A percentile compares a stretch with the other conserved stretches of the same genome.
Evolutionary conservation across 2,888 invertebrate genomes (phyloP).

Genomic region (Meteorus cinctellus): DNA sequence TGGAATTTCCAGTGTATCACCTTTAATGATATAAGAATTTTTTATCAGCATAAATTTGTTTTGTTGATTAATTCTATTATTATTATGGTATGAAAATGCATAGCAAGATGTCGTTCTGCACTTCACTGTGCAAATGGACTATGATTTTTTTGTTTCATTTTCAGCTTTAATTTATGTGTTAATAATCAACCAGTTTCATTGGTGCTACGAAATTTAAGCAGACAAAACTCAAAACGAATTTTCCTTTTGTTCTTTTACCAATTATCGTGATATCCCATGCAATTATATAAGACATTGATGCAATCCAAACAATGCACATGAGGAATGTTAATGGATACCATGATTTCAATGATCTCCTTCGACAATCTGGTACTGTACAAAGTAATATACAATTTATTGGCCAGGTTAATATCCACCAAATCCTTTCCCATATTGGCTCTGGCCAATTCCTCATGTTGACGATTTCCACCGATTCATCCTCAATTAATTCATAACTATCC

Average conservation of each 20-base stretch:
- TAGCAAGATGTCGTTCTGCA: too few relatives aligned
- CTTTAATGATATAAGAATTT: constrained; percentile 69
- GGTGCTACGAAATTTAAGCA: too few relatives aligned
- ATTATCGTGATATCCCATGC: constrained; percentile 90
- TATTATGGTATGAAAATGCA: too few relatives aligned
- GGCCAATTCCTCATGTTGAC: constrained; percentile 77
- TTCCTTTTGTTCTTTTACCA: constrained; percentile 75
- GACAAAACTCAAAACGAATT: not conserved
- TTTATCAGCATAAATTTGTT: too few relatives aligned
- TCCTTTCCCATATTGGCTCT: constrained; percentile 71
- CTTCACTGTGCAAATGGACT: too few relatives aligned
- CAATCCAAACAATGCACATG: constrained; percentile 90
- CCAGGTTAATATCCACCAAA: constrained; percentile 82
- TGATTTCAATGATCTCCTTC: constrained; percentile 75
- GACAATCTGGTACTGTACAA: constrained; percentile 86
- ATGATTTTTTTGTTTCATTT: too few relatives aligned
- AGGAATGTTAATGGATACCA: constrained; percentile 81
- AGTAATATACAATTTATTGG: constrained; percentile 83
- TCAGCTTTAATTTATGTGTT: too few relatives aligned
- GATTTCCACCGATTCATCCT: constrained; percentile 66
- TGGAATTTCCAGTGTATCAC: constrained; percentile 85
- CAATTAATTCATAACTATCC: constrained; percentile 56
- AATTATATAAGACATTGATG: constrained; percentile 85
- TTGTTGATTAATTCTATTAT: too few relatives aligned
- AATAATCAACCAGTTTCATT: too few relatives aligned